Conservation (phyloP, 2,888 invertebrate genomes). For the Teleogryllus oceanicus region DNA sequence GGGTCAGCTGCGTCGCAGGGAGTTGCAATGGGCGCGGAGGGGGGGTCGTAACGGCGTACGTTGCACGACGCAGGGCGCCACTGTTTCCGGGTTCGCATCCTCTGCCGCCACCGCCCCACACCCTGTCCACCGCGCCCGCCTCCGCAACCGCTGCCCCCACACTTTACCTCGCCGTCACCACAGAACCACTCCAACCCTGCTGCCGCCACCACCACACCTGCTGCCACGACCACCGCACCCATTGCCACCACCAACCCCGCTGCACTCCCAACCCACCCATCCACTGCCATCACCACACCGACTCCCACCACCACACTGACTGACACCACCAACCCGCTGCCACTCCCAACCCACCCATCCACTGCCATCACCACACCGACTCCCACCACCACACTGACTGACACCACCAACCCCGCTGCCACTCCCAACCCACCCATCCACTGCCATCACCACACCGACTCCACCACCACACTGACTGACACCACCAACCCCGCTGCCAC, state of each 20-base stretch:
- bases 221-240: constrained; percentile 37
- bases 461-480: too few relatives aligned
- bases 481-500: constrained; percentile 38
- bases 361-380: too few relatives aligned
- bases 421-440: constrained; percentile 42
- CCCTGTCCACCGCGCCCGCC: neutral
- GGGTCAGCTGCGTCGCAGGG: neutral
- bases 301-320: constrained; percentile 38
- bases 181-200: too few relatives aligned
- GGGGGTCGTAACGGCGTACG: neutral
- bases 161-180: too few relatives aligned
- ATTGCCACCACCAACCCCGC: constrained; percentile 35
- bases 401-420: too few relatives aligned
- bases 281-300: constrained; percentile 44
- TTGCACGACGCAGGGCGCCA: too few relatives aligned
- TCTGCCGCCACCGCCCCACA: neutral
- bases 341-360: too few relatives aligned
- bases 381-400: constrained; percentile 39
- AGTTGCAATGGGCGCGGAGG: neutral
- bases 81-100: too few relatives aligned
- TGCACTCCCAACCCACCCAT: constrained; percentile 46
- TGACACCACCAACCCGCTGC: too few relatives aligned
- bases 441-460: constrained; percentile 29
- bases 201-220: too few relatives aligned
- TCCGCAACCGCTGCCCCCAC: too few relatives aligned